Base-by-base conservation (phyloP, 2,113 vertebrate genomes). In the Equus przewalskii region DNA sequence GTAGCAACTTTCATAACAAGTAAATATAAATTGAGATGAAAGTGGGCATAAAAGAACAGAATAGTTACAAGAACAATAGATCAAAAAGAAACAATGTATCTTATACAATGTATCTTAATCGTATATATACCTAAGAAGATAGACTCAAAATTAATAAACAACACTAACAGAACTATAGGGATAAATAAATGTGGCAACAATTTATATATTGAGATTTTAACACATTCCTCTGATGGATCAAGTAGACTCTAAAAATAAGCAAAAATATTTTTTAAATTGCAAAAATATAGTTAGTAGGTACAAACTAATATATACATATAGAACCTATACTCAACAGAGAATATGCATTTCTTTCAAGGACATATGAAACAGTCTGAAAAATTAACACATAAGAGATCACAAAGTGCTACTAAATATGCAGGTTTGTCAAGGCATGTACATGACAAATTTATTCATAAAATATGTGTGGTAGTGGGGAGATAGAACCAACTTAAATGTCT, bases 21-120 rank as follows among this genome's bases (percentile, higher is more conserved):
- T 58, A 60, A 89, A 85, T 54, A 69, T 69, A 69, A 84, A 54
- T 80, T 92, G 41, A 76, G 46, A 36, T 88, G 26, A 89, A 89
- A n/a, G 21, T 84, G 18, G 56, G 4, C 41, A 56, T 79, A 75
- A 19, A 87, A 67, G 24, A 79, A 78, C 4, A 78, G 21, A 9
- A 78, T 14, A 88, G 18, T 65, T 41, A 28, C 80, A 51, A 62
- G 36, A 94, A 82, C 18, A 96, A 13, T 10, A 69, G 11, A 67
- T 54, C 10, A 33, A 33, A 67, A 73, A 56, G 28, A 7, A 58
- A 69, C 19, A 36, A 18, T 89, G 36, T 80, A 41, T 41, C 36
- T 41, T 41, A 41, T 41, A 41, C 36, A 41, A 41, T 41, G 36
- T 41, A 41, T 89, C 14, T 79, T 58, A 96, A 70, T 41, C 18